Conservation (phyloP, 1,140 invertebrate species). For the Nylanderia fulva region DNA sequence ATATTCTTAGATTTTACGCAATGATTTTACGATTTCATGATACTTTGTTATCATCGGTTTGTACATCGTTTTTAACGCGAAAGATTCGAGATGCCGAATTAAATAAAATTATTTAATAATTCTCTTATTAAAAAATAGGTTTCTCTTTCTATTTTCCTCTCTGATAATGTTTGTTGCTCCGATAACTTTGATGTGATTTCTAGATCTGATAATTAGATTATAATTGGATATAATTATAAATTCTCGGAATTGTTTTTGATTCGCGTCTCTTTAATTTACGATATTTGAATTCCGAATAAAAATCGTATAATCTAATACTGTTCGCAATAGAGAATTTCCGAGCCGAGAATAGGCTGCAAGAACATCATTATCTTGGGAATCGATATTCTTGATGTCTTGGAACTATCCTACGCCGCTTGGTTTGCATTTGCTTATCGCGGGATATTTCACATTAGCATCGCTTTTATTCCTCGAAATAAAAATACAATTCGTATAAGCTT, state of each 20-base stretch:
- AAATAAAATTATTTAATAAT: too few species aligned
- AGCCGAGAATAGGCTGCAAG: not conserved
- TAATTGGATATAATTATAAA: not conserved
- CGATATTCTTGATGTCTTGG: slow-evolving; percentile 16
- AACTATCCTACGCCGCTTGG: not conserved
- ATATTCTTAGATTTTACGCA: not conserved
- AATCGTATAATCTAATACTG: not conserved
- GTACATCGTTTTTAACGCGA: not conserved
- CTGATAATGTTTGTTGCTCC: not conserved
- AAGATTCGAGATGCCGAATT: too few species aligned
- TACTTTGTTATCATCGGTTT: not conserved
- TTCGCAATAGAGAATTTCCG: not conserved
- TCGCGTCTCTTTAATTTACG: not conserved
- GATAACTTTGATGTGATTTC: not conserved
- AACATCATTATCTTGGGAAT: slow-evolving; percentile 35
- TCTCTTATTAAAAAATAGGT: too few species aligned
- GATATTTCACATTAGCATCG: not conserved
- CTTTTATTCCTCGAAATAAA: not conserved
- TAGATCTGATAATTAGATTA: not conserved
- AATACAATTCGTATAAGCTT: not conserved
- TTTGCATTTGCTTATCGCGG: not conserved
- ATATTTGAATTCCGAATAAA: not conserved
- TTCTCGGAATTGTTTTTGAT: not conserved
- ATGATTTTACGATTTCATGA: not conserved
- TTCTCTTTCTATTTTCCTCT: not conserved